A percentile compares a stretch with the other conserved stretches of the same genome.
These are phyloP conservation scores for Luperina testacea DNA, from an alignment of 2,888 invertebrate genomes.

Conservation along the genomic window DNA sequence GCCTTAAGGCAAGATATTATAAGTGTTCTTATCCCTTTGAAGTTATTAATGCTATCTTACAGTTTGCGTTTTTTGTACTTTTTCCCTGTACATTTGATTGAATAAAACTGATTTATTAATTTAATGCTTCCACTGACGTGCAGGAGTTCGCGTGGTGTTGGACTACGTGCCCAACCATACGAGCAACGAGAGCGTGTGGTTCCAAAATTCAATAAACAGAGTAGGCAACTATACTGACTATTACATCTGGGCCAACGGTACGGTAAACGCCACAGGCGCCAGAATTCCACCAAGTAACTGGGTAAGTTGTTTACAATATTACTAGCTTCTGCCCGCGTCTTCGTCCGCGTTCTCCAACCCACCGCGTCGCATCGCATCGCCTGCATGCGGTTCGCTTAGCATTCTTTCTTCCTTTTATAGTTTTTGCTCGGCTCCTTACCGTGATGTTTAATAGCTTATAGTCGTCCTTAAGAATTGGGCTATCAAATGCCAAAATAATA, in stretches of 20 bases:
- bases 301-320: slow-evolving; percentile 82
- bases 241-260: slow-evolving; percentile 92
- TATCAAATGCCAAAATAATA: too few species aligned
- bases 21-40: neutral
- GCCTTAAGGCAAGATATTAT: too few species aligned
- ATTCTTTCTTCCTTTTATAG: too few species aligned
- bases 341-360: too few species aligned
- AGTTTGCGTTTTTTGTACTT: neutral
- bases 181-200: slow-evolving; percentile 95
- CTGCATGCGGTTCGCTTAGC: too few species aligned
- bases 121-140: neutral
- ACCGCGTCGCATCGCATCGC: too few species aligned
- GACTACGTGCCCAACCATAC: slow-evolving; percentile 94
- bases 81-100: neutral
- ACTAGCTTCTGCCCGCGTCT: too few species aligned
- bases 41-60: neutral
- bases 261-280: slow-evolving; percentile 68
- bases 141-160: slow-evolving; percentile 89
- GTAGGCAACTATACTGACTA: slow-evolving; percentile 91
- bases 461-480: too few species aligned
- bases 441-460: too few species aligned
- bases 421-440: too few species aligned
- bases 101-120: neutral
- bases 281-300: slow-evolving; percentile 92
- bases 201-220: slow-evolving; percentile 91